Evolutionary conservation across 2,113 vertebrate genomes (phyloP).

Genomic region (Prietella phreatophila): DNA sequence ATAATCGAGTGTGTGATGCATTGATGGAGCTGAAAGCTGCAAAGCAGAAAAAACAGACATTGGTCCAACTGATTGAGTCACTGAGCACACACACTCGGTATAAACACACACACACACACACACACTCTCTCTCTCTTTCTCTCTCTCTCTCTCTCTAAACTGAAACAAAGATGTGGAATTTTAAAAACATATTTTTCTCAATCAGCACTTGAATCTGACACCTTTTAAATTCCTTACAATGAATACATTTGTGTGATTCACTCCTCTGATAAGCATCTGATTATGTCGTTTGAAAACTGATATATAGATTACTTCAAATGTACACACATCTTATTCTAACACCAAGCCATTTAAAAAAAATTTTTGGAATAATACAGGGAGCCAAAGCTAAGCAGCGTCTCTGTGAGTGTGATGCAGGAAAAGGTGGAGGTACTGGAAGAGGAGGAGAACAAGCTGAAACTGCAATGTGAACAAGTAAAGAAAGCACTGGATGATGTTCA

Average conservation of each 20-base stretch:
- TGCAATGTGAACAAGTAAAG: constrained; percentile 30
- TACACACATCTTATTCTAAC: background rate
- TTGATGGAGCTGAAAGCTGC: constrained; percentile 57
- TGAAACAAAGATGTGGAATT: background rate
- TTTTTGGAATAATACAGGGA: constrained; percentile 16
- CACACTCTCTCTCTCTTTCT: no score
- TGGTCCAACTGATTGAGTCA: constrained; percentile 50
- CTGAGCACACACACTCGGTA: constrained; percentile 40
- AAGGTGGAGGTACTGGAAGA: constrained; percentile 12
- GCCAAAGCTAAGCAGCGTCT: background rate
- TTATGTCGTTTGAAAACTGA: background rate
- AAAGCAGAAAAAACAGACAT: constrained; percentile 44
- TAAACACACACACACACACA: background rate
- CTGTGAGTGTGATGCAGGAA: constrained; percentile 21
- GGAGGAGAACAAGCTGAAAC: constrained; percentile 24
- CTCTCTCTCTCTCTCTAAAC: no score
- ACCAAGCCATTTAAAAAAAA: background rate
- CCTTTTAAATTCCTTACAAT: background rate
- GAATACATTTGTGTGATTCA: background rate
- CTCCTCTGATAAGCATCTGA: background rate
- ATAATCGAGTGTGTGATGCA: constrained; percentile 35
- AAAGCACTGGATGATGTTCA: background rate
- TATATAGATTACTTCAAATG: background rate
- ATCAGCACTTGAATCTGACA: background rate
- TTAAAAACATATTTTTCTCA: background rate